These are phyloP conservation scores for Marasmarcha lunaedactyla DNA, from an alignment of 2,888 invertebrate genomes.

Conservation along the genomic window DNA sequence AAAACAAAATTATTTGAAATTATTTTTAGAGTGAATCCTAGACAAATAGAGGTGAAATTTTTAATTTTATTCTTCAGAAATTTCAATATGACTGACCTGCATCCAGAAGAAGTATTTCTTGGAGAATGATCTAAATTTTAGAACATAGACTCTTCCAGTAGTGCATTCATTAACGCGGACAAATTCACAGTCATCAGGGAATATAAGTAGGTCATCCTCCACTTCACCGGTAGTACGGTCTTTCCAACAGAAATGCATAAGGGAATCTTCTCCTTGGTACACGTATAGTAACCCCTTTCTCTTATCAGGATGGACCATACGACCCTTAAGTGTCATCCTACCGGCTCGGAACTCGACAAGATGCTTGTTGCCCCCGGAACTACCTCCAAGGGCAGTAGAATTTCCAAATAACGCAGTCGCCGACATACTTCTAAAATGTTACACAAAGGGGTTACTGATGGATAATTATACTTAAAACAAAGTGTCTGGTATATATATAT, in stretches of 20 bases:
- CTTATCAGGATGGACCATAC: constrained; percentile 94
- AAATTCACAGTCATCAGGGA: constrained; percentile 99
- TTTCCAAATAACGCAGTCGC: constrained; percentile 82
- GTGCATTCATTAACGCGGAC: constrained; percentile 94
- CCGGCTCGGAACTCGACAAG: constrained; percentile 96
- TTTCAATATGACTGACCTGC: constrained; percentile 79
- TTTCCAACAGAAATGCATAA: constrained; percentile 99
- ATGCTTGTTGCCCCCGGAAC: constrained; percentile 88
- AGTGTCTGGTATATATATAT: no score
- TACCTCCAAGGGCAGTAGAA: constrained; percentile 79
- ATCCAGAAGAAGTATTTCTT: constrained; percentile 98
- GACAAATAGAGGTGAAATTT: no score
- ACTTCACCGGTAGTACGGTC: constrained; percentile 92
- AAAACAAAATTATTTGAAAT: no score
- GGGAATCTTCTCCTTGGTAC: constrained; percentile 95
- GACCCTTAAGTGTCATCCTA: constrained; percentile 94
- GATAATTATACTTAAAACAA: neutral
- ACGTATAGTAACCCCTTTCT: constrained; percentile 95
- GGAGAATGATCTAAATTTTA: constrained; percentile 95
- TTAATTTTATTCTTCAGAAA: no score
- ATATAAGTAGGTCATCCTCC: constrained; percentile 98
- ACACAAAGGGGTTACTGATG: neutral
- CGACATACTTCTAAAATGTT: constrained; percentile 53
- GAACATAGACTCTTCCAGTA: constrained; percentile 93
- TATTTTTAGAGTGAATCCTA: no score